Percentiles rank a stretch among this genome's conserved stretches.
Conservation (phyloP, 2,888 invertebrate species). For the Stegophylla sp. region DNA sequence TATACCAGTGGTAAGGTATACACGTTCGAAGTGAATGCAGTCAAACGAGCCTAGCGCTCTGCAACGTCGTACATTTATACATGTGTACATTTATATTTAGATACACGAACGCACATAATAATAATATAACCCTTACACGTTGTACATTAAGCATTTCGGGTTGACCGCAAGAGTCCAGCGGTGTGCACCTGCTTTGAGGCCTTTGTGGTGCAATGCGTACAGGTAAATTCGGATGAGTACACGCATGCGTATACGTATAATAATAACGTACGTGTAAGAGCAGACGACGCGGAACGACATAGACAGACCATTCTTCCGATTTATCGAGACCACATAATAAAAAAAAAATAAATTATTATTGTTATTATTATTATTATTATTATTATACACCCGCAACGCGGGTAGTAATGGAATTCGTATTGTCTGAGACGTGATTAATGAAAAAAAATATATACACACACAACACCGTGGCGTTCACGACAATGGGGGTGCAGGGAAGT, state of each 20-base stretch:
- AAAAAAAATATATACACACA: constrained; percentile 55
- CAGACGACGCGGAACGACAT: neutral
- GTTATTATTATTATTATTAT: constrained; percentile 28
- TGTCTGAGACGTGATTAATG: constrained; percentile 57
- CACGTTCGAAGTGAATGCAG: neutral
- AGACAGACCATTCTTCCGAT: constrained; percentile 18
- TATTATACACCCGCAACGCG: neutral
- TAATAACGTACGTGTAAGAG: neutral
- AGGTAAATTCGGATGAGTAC: neutral
- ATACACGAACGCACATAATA: no score
- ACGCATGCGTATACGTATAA: neutral
- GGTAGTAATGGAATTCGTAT: constrained; percentile 55
- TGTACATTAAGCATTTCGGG: neutral
- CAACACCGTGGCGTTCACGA: constrained; percentile 29
- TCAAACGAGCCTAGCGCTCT: neutral
- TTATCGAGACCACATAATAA: constrained; percentile 20
- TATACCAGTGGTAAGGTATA: neutral
- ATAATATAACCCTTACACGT: no score
- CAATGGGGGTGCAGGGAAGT: constrained; percentile 38
- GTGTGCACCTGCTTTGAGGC: constrained; percentile 36
- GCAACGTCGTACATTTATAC: neutral
- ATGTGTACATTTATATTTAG: neutral
- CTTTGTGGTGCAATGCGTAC: neutral
- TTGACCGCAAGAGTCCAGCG: constrained; percentile 7
- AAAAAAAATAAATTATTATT: no score